These are phyloP conservation scores for Chymomyza fuscimana DNA, from an alignment of 2,888 invertebrate genomes.

Conservation along the genomic window DNA sequence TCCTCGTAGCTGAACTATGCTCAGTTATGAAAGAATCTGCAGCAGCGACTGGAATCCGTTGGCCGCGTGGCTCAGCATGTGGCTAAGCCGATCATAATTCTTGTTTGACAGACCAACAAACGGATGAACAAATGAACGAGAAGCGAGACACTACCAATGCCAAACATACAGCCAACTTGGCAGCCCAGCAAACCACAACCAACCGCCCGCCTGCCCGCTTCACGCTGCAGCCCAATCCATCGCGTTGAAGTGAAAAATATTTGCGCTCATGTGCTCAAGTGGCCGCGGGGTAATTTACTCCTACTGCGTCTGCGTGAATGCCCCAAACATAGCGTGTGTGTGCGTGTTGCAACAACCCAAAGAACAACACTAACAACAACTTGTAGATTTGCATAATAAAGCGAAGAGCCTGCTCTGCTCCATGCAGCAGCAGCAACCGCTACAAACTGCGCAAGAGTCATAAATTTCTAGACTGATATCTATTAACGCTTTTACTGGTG, in stretches of 20 bases:
- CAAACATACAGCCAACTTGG: constrained; percentile 43
- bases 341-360: constrained; percentile 4
- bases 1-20: constrained; percentile 24
- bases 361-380: constrained; percentile 1
- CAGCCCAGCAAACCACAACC: constrained; percentile 37
- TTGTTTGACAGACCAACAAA: constrained; percentile 77
- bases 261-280: constrained; percentile 68
- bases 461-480: constrained; percentile 73
- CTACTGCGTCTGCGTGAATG: constrained; percentile 61
- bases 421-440: constrained; percentile 21
- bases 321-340: constrained; percentile 19
- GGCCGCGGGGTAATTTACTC: constrained; percentile 74
- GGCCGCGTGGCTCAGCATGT: constrained; percentile 74
- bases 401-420: constrained; percentile 29
- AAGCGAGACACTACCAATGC: constrained; percentile 51
- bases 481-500: constrained; percentile 73
- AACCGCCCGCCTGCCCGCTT: constrained; percentile 37
- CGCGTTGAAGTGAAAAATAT: constrained; percentile 49
- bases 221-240: background rate
- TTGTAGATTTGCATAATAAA: constrained; percentile 58
- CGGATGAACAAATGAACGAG: constrained; percentile 74
- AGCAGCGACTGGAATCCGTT: constrained; percentile 32
- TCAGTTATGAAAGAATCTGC: constrained; percentile 20
- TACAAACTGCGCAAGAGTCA: constrained; percentile 49
- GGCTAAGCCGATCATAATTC: constrained; percentile 80